These are phyloP conservation scores for Gryllus longicercus DNA, from an alignment of 2,888 invertebrate species.

Conservation along the genomic window DNA sequence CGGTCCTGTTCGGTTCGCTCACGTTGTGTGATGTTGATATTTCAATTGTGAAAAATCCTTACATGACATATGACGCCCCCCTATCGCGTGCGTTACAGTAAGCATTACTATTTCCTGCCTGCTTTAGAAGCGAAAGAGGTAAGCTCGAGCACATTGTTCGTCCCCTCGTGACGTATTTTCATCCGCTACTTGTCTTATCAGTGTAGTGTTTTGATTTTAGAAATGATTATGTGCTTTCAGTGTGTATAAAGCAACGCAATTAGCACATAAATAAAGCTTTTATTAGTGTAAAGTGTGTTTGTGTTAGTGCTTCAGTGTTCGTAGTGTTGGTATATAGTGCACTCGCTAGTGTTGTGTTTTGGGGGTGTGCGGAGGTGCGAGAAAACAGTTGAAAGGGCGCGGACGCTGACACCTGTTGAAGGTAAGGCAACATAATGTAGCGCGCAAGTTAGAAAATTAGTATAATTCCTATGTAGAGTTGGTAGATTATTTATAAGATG, in stretches of 20 bases:
- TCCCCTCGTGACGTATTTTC: background rate
- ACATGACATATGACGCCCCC: background rate
- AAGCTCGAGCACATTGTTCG: too few relatives aligned
- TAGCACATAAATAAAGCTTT: background rate
- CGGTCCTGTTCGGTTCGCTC: background rate
- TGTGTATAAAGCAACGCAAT: background rate
- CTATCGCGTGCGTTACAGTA: background rate
- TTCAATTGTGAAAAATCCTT: background rate
- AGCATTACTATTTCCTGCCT: background rate
- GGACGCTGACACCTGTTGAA: background rate
- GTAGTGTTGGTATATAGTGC: background rate
- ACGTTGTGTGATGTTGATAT: background rate
- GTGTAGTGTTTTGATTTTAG: background rate
- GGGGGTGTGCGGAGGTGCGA: background rate
- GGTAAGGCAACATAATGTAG: background rate
- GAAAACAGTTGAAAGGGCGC: background rate
- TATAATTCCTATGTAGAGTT: too few relatives aligned
- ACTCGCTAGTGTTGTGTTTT: background rate
- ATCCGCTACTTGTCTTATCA: background rate
- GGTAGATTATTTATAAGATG: too few relatives aligned
- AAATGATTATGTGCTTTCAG: background rate
- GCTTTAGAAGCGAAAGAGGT: background rate
- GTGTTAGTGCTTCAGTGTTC: slow-evolving; percentile 1
- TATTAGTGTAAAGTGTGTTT: background rate
- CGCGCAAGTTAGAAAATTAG: too few relatives aligned